A percentile compares a stretch with the other conserved stretches of the same genome.
phyloP scores from a whole-genome alignment of 1,140 invertebrate genomes.

The Eriocheir sinensis region DNA sequence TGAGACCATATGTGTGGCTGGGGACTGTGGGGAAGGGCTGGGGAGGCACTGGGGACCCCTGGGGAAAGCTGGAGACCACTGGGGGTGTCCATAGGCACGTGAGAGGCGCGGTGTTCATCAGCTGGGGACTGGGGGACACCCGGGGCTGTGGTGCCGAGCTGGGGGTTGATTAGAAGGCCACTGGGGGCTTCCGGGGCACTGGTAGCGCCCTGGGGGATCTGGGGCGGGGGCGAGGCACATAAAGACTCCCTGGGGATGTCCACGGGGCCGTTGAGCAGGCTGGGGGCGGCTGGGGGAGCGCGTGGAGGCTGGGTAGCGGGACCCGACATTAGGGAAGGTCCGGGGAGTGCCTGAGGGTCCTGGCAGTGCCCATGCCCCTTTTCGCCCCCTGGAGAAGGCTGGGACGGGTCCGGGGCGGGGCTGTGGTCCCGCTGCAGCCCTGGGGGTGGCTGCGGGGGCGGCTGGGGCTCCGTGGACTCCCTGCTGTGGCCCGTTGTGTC shows the following conservation, averaged over 20 bases:
- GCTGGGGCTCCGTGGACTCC: too few species aligned
- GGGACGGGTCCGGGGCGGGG: too few species aligned
- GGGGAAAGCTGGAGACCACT: background rate
- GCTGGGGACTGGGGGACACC: background rate
- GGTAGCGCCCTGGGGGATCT: background rate
- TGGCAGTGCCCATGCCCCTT: background rate
- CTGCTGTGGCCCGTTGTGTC: background rate
- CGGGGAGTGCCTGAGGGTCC: background rate
- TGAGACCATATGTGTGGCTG: background rate
- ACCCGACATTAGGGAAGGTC: background rate
- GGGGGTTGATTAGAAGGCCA: background rate
- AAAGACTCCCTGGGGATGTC: too few species aligned
- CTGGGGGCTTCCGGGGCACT: background rate
- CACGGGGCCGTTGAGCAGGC: background rate
- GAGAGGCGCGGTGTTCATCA: background rate
- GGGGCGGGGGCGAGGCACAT: too few species aligned
- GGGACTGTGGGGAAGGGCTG: background rate
- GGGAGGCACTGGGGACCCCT: background rate
- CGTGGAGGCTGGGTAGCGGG: background rate
- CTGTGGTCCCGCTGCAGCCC: too few species aligned
- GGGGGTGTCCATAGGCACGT: background rate
- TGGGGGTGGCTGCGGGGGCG: too few species aligned
- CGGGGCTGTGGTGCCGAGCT: background rate
- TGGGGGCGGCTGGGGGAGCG: background rate
- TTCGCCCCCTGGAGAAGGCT: too few species aligned